Evolutionary conservation across 92 coral and sea anemone genomes (phyloP), one percentile per base, ranked within the genome.

Genomic region (Epizoanthus ramosus): DNA sequence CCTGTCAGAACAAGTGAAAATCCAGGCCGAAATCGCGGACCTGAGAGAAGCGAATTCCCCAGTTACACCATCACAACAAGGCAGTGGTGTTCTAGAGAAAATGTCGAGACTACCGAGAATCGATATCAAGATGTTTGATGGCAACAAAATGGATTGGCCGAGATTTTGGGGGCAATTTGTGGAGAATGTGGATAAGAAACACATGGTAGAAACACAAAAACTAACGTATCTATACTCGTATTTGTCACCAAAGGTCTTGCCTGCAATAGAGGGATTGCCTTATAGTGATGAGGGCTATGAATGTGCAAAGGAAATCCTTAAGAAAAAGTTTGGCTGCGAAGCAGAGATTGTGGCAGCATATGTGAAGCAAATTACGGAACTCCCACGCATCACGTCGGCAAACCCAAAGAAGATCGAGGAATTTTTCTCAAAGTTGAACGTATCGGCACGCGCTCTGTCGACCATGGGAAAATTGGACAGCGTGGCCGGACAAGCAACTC

Each of bases 391-490:
- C 28, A 24, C 37, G 28, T 8, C 68, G 8, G 39, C 33, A 63
- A 63, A 63, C 68, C 3, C 3, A 3, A 63, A n/a, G 68, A 63
- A 24, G 12, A 63, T 63, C 8, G 68, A 24, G 28, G 68, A 63
- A 6, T 24, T 68, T 35, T 68, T 33, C 18, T 68, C 73, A 17
- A 68, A 68, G 19, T 47, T 68, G 47, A 68, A 33, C 17, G 72
- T 67, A 25, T 47, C 72, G 45, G 52, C n/a, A 8, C 15, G 33
- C 3, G 45, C 72, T 12, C 52, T 67, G 13, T 10, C 50, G 6
- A 33, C 73, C 16, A 33, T 68, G 73, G 68, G 68, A 5, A 63
- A 24, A 63, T 22, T 63, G 1, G 68, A 63, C 39, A 63, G 68
- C 25, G 68, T 63, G n/a, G 68, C 39, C 8, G 33, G 41, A 4